Conservation (phyloP, 2,888 invertebrate genomes). For the Apotomis capreana region DNA sequence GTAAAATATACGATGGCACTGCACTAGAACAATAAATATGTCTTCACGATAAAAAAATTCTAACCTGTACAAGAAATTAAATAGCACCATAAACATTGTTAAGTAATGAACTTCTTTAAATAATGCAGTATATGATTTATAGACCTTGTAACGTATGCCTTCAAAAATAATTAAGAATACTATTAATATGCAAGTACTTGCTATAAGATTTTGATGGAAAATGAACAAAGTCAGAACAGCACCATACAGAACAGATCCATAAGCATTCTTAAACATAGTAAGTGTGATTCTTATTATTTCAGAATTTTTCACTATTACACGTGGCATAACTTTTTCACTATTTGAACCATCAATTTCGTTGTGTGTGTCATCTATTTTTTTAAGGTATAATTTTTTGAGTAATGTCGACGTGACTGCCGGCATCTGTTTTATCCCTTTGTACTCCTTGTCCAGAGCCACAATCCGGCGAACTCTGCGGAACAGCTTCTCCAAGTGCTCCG, state of each 20-base stretch:
- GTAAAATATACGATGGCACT: no score
- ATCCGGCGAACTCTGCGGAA: slow-evolving; percentile 12
- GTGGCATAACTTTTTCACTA: background rate
- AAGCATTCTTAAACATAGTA: background rate
- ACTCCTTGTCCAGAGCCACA: slow-evolving; percentile 6
- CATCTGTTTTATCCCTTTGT: slow-evolving; percentile 16
- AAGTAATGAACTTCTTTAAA: background rate
- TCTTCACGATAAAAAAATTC: background rate
- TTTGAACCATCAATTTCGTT: background rate
- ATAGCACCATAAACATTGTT: background rate
- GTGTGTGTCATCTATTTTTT: background rate
- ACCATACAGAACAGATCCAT: background rate
- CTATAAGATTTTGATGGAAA: background rate
- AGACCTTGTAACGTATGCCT: background rate
- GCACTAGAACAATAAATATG: background rate
- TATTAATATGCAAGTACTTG: background rate
- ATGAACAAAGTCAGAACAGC: background rate
- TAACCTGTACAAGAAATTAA: background rate
- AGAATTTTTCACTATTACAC: background rate
- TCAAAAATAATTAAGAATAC: background rate
- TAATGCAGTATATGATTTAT: background rate
- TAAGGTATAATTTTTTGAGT: slow-evolving; percentile 24
- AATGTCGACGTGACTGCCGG: slow-evolving; percentile 18
- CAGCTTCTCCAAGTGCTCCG: slow-evolving; percentile 23
- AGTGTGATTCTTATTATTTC: background rate